Percentiles rank a stretch among this genome's conserved stretches.
These are phyloP conservation scores for Plecotus auritus DNA, from an alignment of 2,113 vertebrate genomes.

Conservation along the genomic window DNA sequence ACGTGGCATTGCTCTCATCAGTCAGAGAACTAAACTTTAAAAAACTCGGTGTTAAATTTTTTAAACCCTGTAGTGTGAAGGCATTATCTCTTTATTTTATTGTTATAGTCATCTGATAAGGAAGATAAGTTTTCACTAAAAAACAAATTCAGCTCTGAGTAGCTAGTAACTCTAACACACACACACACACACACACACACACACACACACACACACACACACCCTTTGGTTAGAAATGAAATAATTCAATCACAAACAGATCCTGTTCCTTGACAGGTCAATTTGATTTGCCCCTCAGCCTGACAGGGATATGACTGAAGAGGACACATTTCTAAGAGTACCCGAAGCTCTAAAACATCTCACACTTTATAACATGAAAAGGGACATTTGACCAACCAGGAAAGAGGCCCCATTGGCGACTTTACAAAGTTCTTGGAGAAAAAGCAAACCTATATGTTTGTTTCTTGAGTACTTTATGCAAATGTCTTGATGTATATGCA, in stretches of 20 bases:
- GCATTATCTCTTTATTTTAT: conserved; percentile 24
- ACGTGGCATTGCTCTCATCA: not conserved
- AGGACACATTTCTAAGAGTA: not conserved
- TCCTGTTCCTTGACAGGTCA: conserved; percentile 50
- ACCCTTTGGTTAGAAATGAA: conserved; percentile 32
- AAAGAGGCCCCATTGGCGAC: conserved; percentile 49
- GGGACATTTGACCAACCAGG: conserved; percentile 37
- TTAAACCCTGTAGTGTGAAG: not conserved
- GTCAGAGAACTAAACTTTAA: not conserved
- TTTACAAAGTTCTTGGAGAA: conserved; percentile 36
- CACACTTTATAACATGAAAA: conserved; percentile 11
- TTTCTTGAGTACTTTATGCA: conserved; percentile 62
- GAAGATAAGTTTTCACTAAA: conserved; percentile 31
- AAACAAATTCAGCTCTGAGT: conserved; percentile 42
- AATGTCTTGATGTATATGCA: conserved; percentile 66
- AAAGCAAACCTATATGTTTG: conserved; percentile 55
- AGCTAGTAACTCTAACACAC: not conserved
- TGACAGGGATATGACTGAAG: conserved; percentile 17
- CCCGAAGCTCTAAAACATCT: not conserved
- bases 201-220: not conserved
- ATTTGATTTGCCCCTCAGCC: conserved; percentile 53
- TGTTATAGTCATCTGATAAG: not conserved
- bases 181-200: not conserved
- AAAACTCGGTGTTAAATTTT: not conserved
- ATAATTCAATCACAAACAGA: conserved; percentile 59